These are phyloP conservation scores for Oceanodroma tethys DNA, from an alignment of 2,113 vertebrate genomes.

Conservation along the genomic window DNA sequence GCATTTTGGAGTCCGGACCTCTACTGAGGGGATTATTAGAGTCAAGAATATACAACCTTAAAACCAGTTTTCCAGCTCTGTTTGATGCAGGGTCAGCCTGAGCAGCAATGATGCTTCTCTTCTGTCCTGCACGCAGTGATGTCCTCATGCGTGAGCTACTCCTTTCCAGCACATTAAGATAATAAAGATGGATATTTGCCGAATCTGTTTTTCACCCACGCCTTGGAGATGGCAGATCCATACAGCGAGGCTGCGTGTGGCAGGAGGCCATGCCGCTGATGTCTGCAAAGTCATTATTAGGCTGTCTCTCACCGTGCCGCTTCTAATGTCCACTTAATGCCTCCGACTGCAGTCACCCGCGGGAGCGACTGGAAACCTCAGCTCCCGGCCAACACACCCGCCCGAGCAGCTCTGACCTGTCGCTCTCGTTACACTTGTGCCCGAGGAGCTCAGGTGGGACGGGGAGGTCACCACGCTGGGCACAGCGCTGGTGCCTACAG, in stretches of 20 bases:
- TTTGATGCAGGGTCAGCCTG: not conserved
- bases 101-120: not conserved
- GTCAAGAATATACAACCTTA: not conserved
- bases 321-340: not conserved
- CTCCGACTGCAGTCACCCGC: not conserved
- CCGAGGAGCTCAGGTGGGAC: not conserved
- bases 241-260: not conserved
- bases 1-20: not conserved
- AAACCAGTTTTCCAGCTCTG: not conserved
- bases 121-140: not conserved
- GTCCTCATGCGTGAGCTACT: not conserved
- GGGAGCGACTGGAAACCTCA: not conserved
- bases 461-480: too few species aligned
- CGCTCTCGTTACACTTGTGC: not conserved
- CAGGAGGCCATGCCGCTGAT: not conserved
- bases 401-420: not conserved
- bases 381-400: too few species aligned
- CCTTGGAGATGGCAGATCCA: not conserved
- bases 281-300: not conserved
- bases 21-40: not conserved
- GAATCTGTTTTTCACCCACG: not conserved
- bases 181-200: not conserved
- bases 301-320: not conserved
- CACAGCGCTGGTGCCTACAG: not conserved
- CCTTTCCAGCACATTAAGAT: not conserved